Conservation (phyloP, 2,888 invertebrate genomes). For the Sarcophaga variegata region DNA sequence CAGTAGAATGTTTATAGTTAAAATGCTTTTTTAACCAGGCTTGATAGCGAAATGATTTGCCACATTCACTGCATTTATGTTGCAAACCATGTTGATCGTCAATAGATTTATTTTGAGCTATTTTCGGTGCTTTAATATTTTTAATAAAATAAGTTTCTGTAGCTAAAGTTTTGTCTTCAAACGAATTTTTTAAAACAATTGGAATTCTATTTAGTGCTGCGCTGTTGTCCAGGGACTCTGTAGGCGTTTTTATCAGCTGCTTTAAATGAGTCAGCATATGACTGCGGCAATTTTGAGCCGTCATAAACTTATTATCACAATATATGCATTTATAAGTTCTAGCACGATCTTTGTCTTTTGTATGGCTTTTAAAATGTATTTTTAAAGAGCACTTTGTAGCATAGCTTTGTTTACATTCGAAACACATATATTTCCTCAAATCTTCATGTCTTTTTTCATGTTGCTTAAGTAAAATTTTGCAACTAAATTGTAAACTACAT, state of each 20-base stretch:
- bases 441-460: conserved; percentile 68
- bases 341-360: background rate
- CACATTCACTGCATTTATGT: conserved; percentile 50
- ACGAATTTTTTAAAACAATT: conserved; percentile 23
- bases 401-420: conserved; percentile 64
- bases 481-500: conserved; percentile 69
- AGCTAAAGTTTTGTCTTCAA: background rate
- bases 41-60: conserved; percentile 46
- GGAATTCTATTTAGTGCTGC: background rate
- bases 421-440: conserved; percentile 71
- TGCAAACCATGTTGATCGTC: background rate
- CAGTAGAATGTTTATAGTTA: conserved; percentile 70
- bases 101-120: background rate
- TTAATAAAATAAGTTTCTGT: conserved; percentile 24
- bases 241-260: conserved; percentile 45
- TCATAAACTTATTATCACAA: conserved; percentile 72
- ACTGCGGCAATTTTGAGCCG: conserved; percentile 69
- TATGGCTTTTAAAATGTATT: conserved; percentile 45
- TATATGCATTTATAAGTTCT: conserved; percentile 71
- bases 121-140: background rate
- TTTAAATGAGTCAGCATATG: conserved; percentile 73
- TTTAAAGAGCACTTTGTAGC: conserved; percentile 37
- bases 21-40: conserved; percentile 62
- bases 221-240: background rate
- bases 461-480: conserved; percentile 63